Evolutionary conservation across 1,140 invertebrate species (phyloP), one percentile per base, ranked within the genome.

Genomic region (Antheraea pernyi): DNA sequence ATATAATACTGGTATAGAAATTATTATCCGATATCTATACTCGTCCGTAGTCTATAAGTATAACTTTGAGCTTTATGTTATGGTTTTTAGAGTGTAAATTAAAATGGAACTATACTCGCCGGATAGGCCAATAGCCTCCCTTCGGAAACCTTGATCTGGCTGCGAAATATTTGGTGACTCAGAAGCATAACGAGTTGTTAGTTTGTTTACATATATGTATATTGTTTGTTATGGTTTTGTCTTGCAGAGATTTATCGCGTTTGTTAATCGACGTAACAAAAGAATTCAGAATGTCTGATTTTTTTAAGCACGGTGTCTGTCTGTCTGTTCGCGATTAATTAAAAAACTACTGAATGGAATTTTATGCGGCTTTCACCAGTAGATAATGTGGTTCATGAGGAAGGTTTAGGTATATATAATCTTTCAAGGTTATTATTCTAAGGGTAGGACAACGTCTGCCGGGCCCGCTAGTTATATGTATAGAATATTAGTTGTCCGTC

Each of bases 111-210:
- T 63, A 37, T 37, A 36, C 16, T 37, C 9, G 61, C n/a, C 16
- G 64, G 73, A 72, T 78, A 78, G 79, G 77, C 76, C 79, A 78
- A 78, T 78, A 77, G 71, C 79, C 79, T 74, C 75, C 68, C 77
- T 73, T 69, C 69, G 59, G 75, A 70, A 73, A 68, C 77, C 79
- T 81, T 81, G 79, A 77, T 77, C 75, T 81, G 75, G 66, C 67
- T 72, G 70, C 70, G 70, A 67, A 71, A 75, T 72, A 74, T 74
- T 74, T 70, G 46, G 67, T 78, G 76, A 80, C 36, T 80, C 79
- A 80, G 67, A 69, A 72, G 69, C 67, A 60, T 60, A 22, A 60
- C 19, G 18, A 60, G 59, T 60, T 60, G 9, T 19, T 22, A 19
- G 9, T 60, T 60, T 30, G 59, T 60, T 19, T 60, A 22, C 59